These are phyloP conservation scores for Pseudomugil gertrudae DNA, from an alignment of 2,797 vertebrate species.

Conservation along the genomic window DNA sequence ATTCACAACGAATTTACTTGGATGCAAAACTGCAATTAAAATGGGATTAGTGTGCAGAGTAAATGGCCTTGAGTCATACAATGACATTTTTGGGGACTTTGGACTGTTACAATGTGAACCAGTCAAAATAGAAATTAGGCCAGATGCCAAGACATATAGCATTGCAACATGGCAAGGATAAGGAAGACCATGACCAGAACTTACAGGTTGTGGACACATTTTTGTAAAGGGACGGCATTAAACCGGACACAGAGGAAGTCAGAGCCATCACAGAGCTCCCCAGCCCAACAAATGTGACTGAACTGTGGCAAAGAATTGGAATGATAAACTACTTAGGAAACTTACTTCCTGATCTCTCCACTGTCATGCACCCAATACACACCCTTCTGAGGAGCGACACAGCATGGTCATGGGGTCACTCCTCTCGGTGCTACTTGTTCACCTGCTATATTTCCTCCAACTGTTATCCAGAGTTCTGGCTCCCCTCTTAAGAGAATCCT, in stretches of 20 bases:
- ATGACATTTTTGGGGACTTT: too few species aligned
- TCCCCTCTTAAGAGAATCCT: too few species aligned
- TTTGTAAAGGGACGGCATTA: background rate
- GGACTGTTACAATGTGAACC: too few species aligned
- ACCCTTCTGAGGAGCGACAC: background rate
- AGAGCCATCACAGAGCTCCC: background rate
- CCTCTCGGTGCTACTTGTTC: too few species aligned
- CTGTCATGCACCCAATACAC: constrained; percentile 3
- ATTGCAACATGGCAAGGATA: background rate
- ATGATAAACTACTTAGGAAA: constrained; percentile 19
- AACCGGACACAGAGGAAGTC: background rate
- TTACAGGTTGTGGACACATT: background rate
- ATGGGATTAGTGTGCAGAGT: too few species aligned
- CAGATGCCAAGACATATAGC: too few species aligned
- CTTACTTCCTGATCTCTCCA: constrained; percentile 3
- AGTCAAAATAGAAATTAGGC: too few species aligned
- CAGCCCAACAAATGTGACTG: background rate
- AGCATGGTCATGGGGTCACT: background rate
- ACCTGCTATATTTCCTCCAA: too few species aligned
- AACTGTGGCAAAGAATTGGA: background rate
- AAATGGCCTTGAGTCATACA: too few species aligned
- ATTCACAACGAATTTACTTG: too few species aligned
- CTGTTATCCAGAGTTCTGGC: too few species aligned
- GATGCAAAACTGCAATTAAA: too few species aligned
- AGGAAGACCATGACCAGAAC: background rate